Evolutionary conservation across 2,113 vertebrate genomes (phyloP).

Genomic region (Todiramphus chloris): DNA sequence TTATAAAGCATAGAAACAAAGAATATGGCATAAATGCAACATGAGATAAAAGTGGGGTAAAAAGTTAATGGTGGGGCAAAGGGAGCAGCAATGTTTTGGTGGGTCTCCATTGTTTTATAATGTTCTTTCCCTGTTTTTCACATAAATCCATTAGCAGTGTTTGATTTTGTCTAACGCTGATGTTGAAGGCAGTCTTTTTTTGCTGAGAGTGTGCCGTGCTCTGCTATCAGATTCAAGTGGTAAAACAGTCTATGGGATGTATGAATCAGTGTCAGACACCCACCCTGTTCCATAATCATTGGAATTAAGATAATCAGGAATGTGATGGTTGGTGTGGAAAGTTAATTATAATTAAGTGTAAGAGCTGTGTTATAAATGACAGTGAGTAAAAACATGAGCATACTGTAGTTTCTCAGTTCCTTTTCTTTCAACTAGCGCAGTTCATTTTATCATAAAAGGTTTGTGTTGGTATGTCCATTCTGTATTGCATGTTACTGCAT

Average conservation of each 20-base stretch:
- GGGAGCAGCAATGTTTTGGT: not conserved
- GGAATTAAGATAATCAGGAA: constrained; percentile 47
- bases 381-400: constrained; percentile 1
- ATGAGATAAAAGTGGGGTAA: not conserved
- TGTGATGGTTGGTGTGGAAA: constrained; percentile 39
- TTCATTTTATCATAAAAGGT: not conserved
- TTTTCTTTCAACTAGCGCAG: not conserved
- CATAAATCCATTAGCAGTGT: not conserved
- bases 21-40: not conserved
- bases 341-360: constrained; percentile 45
- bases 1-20: not conserved
- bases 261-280: constrained; percentile 26
- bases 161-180: not conserved
- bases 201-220: not conserved
- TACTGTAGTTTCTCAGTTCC: not conserved
- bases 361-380: constrained; percentile 1
- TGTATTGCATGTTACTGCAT: not conserved
- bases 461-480: not conserved
- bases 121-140: not conserved
- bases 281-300: constrained; percentile 26
- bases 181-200: not conserved
- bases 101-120: not conserved
- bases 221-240: not conserved
- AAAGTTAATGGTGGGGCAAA: not conserved
- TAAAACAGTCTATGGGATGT: constrained; percentile 2